These are phyloP conservation scores for Stigmatopora argus DNA, from an alignment of 2,113 vertebrate species.

Conservation along the genomic window DNA sequence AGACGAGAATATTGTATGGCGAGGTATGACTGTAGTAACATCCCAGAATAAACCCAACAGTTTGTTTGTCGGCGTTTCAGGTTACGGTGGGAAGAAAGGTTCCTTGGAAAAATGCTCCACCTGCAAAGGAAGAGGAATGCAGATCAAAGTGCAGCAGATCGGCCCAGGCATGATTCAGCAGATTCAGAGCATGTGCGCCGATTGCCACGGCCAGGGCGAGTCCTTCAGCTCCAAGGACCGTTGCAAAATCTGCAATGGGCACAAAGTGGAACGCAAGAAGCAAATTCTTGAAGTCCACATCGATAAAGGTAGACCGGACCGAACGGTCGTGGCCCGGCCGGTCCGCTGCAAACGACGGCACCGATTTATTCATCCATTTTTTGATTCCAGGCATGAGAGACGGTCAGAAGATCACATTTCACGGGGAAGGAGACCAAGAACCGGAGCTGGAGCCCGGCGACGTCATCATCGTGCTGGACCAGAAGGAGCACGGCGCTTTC, in stretches of 20 bases:
- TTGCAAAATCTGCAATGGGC: constrained; percentile 85
- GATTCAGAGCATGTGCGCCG: constrained; percentile 87
- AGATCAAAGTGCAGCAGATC: constrained; percentile 88
- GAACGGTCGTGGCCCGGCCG: not conserved
- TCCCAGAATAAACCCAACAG: too few relatives aligned
- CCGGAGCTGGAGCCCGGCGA: constrained; percentile 93
- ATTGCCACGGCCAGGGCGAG: constrained; percentile 93
- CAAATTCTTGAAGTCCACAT: constrained; percentile 94
- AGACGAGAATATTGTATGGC: too few relatives aligned
- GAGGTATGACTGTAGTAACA: too few relatives aligned
- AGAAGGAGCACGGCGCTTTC: constrained; percentile 84
- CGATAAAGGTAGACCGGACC: constrained; percentile 79
- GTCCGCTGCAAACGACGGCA: too few relatives aligned
- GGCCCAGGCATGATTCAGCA: constrained; percentile 97
- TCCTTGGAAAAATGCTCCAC: constrained; percentile 83
- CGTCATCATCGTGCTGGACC: constrained; percentile 88
- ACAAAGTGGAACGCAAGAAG: constrained; percentile 89
- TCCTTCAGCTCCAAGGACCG: constrained; percentile 86
- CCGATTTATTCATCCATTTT: too few relatives aligned
- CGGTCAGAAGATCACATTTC: constrained; percentile 89
- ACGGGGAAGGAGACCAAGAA: constrained; percentile 95
- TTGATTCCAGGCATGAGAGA: constrained; percentile 86
- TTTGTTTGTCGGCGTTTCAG: constrained; percentile 51
- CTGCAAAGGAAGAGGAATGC: constrained; percentile 91
- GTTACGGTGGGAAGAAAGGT: constrained; percentile 90